Evolutionary conservation across 2,888 invertebrate species (phyloP).

Genomic region (Pegoplata infirma): DNA sequence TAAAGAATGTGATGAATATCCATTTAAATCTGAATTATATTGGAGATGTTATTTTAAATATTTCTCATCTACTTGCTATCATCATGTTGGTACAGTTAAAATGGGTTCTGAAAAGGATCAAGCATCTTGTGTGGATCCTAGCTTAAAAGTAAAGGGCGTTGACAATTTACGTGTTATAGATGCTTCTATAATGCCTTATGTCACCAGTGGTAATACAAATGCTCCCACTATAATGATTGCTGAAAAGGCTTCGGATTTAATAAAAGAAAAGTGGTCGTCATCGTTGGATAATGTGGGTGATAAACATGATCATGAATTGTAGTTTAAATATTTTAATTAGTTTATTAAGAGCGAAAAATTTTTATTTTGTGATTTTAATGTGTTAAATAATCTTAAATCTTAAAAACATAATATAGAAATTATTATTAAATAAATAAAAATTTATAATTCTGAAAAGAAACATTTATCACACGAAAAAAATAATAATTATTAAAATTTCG

Average conservation of each 20-base stretch:
- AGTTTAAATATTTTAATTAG: slow-evolving; percentile 72
- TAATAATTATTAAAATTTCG: too few relatives aligned
- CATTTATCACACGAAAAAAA: too few relatives aligned
- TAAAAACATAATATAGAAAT: too few relatives aligned
- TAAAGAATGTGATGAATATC: slow-evolving; percentile 68
- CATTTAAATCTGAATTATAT: slow-evolving; percentile 77
- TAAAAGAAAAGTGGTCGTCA: slow-evolving; percentile 71
- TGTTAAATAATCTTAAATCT: too few relatives aligned
- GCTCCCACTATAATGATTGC: slow-evolving; percentile 92
- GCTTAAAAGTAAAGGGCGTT: slow-evolving; percentile 83
- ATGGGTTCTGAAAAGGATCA: slow-evolving; percentile 83
- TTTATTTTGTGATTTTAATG: too few relatives aligned
- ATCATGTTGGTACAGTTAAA: slow-evolving; percentile 84
- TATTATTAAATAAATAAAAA: too few relatives aligned
- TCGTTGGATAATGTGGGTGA: not conserved
- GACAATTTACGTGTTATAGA: slow-evolving; percentile 84
- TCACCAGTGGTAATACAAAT: slow-evolving; percentile 89
- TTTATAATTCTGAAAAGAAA: too few relatives aligned
- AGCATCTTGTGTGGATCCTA: slow-evolving; percentile 83
- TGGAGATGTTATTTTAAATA: slow-evolving; percentile 85
- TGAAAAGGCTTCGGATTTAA: slow-evolving; percentile 86
- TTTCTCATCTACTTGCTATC: slow-evolving; percentile 83
- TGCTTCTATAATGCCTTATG: slow-evolving; percentile 88
- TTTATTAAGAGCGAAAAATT: too few relatives aligned
- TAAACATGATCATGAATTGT: not conserved